These are phyloP conservation scores for Hyalella azteca DNA, from an alignment of 2,888 invertebrate genomes.

Conservation along the genomic window DNA sequence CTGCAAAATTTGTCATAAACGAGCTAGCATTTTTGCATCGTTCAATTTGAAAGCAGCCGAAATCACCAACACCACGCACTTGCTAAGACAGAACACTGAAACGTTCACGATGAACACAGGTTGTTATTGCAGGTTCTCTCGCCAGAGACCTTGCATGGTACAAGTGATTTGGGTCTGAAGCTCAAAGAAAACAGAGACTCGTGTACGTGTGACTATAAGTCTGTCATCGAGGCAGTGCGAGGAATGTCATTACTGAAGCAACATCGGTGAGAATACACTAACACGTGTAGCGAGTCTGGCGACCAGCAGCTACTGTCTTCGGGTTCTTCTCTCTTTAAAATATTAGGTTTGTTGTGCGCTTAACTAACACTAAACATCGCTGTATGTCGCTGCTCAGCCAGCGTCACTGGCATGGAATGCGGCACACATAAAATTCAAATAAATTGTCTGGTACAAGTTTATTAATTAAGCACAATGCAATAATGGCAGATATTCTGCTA, in stretches of 20 bases:
- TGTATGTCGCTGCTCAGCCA: not conserved
- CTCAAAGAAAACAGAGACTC: conserved; percentile 15
- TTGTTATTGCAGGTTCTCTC: not conserved
- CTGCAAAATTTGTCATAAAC: too few species aligned
- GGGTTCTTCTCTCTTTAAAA: not conserved
- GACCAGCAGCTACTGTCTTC: conserved; percentile 24
- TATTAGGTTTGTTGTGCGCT: not conserved
- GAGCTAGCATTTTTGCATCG: too few species aligned
- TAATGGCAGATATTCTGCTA: too few species aligned
- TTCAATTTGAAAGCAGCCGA: too few species aligned
- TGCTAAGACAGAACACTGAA: too few species aligned
- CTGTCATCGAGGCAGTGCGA: conserved; percentile 24
- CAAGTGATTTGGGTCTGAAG: not conserved
- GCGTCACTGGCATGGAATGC: too few species aligned
- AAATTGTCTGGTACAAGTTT: too few species aligned
- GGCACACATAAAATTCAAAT: not conserved
- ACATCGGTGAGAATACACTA: conserved; percentile 34
- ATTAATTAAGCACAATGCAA: too few species aligned
- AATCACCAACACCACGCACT: too few species aligned
- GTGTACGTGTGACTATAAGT: conserved; percentile 30
- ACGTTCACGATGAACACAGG: too few species aligned
- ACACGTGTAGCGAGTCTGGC: not conserved
- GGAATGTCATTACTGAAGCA: conserved; percentile 18
- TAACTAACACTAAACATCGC: not conserved
- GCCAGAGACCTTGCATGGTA: conserved; percentile 16